Evolutionary conservation across 2,797 vertebrate genomes (phyloP).

Genomic region (Morus bassanus): DNA sequence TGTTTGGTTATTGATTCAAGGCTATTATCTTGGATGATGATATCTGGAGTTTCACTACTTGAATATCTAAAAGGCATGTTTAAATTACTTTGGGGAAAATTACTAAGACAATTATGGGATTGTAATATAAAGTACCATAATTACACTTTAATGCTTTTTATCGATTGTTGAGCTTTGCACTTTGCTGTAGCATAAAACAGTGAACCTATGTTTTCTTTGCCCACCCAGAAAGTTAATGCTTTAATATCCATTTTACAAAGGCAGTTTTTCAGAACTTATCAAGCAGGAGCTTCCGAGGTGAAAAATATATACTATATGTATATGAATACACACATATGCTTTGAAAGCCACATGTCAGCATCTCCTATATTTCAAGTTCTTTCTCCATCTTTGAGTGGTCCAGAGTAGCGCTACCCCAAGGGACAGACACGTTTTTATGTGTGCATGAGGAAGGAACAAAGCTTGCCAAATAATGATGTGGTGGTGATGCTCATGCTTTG

Average conservation of each 20-base stretch:
- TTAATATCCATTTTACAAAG: not conserved
- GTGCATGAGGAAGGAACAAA: not conserved
- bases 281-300: not conserved
- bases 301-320: not conserved
- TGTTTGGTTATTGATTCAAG: slow-evolving; percentile 43
- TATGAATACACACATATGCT: not conserved
- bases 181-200: not conserved
- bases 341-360: not conserved
- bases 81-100: slow-evolving; percentile 57
- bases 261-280: not conserved
- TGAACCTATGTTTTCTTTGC: not conserved
- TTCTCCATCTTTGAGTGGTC: not conserved
- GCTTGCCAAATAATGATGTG: not conserved
- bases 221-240: not conserved
- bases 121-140: slow-evolving; percentile 61
- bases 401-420: not conserved
- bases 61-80: slow-evolving; percentile 1
- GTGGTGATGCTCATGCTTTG: not conserved
- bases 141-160: slow-evolving; percentile 56
- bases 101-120: slow-evolving; percentile 58
- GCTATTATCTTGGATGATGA: slow-evolving; percentile 59
- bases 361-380: not conserved
- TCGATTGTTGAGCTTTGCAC: slow-evolving; percentile 34
- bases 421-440: fast-evolving
- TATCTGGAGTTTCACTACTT: slow-evolving; percentile 34